Base-by-base conservation (phyloP, 2,797 vertebrate species). In the Morus bassanus region DNA sequence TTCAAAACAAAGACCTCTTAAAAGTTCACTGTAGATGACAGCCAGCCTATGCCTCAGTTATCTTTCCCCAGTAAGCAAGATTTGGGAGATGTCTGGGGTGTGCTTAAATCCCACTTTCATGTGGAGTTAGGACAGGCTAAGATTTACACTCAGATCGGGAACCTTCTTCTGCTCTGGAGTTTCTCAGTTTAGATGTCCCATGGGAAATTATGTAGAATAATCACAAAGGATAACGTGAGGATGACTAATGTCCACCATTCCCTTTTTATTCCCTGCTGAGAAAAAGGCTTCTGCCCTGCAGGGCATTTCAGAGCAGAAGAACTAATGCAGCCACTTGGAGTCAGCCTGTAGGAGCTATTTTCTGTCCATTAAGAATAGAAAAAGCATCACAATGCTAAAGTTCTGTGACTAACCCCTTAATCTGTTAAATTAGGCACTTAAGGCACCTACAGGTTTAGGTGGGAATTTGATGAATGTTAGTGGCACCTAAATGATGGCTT, bases 1-100 rank as follows among this genome's bases (percentile, higher is more conserved):
- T 91, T 97, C 93, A 96, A 91, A 95, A 41, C 60, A 70, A 85
- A 96, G 68, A 75, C 4, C 30, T 77, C 84, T 87, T 68, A 75
- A 60, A 74, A 93, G 65, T 53, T 94, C 65, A 72, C n/a, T 3
- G 1, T 2, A 18, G 78, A 89, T 45, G 72, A 83, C 68, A 89
- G 56, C 27, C 78, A 92, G 84, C 41, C 81, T 85, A 48, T 83
- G 41, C 64, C 87, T 87, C 93, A 53, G 72, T 95, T 96, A 96
- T 97, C 95, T 95, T 64, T 91, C 37, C 60, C 57, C 30, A 46
- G 57, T 96, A 96, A 97, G 92, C 91, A 97, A 92, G 89, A 83
- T 80, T 75, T 88, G 89, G 74, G 63, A 92, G 67, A 85, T 68
- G 48, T 82, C 70, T 77, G 51, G 51, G 37, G 7, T 86, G 15